A percentile compares a stretch with the other conserved stretches of the same genome.
Evolutionary conservation across 2,113 vertebrate species (phyloP).

Genomic region (Copsychus sechellarum): DNA sequence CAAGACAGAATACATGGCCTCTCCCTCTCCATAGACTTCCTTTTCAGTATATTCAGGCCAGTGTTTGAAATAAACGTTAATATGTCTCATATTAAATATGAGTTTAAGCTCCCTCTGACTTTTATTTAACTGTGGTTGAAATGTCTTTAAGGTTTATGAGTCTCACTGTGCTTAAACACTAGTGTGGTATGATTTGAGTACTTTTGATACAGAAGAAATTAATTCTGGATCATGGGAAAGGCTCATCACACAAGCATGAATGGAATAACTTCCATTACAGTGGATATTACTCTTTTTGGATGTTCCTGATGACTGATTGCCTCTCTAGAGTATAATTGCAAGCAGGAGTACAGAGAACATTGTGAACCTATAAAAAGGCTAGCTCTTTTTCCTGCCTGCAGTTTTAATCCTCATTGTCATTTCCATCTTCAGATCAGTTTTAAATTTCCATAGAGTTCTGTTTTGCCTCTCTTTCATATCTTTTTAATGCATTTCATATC

Average conservation of each 20-base stretch:
- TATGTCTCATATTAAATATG: not conserved
- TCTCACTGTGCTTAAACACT: not conserved
- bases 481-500: not conserved
- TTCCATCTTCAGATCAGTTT: not conserved
- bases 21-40: not conserved
- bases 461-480: not conserved
- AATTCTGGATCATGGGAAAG: not conserved
- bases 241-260: not conserved
- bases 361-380: not conserved
- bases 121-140: constrained; percentile 8
- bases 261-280: not conserved
- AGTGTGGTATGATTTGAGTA: not conserved
- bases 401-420: constrained; percentile 17
- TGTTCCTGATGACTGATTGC: constrained; percentile 32
- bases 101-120: not conserved
- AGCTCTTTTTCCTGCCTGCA: not conserved
- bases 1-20: not conserved
- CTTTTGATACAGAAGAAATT: not conserved
- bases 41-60: not conserved
- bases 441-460: not conserved
- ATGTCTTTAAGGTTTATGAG: not conserved
- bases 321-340: constrained; percentile 6
- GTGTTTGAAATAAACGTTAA: not conserved
- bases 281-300: not conserved
- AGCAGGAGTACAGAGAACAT: not conserved